A percentile compares a stretch with the other conserved stretches of the same genome.
Evolutionary conservation across 2,888 invertebrate species (phyloP).

Genomic region (Chrysotoxum bicinctum): DNA sequence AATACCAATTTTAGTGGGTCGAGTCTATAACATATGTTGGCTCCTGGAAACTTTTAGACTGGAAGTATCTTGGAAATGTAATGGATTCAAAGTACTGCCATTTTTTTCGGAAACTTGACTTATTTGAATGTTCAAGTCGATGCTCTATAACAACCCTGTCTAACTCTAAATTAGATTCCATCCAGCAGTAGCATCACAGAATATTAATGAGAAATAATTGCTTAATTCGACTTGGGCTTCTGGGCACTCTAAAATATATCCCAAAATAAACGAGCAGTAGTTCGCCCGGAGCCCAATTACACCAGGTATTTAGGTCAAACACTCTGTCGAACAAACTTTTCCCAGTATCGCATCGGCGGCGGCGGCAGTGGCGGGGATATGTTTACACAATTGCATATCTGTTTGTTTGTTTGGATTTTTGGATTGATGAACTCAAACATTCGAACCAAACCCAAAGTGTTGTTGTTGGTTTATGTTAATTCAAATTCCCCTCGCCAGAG

Average conservation of each 20-base stretch:
- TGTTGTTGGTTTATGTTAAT: constrained; percentile 60
- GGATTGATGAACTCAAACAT: constrained; percentile 24
- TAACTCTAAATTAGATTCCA: constrained; percentile 26
- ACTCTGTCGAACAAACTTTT: constrained; percentile 4
- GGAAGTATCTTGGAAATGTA: no score
- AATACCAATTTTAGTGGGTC: no score
- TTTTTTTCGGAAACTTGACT: no score
- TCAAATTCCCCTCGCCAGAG: background rate
- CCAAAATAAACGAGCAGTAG: constrained; percentile 51
- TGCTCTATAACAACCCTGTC: constrained; percentile 1
- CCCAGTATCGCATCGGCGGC: background rate
- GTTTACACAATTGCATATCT: constrained; percentile 40
- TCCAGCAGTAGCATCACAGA: constrained; percentile 25
- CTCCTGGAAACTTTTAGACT: no score
- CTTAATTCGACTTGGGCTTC: constrained; percentile 68
- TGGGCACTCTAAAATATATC: constrained; percentile 47
- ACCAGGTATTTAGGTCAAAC: constrained; percentile 65
- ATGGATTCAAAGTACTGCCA: no score
- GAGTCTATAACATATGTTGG: no score
- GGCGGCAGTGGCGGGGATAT: background rate
- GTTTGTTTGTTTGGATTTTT: constrained; percentile 18
- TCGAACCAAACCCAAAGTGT: constrained; percentile 7
- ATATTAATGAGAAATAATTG: constrained; percentile 60
- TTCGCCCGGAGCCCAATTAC: constrained; percentile 54
- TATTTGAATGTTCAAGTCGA: no score